Conservation (phyloP, 2,888 invertebrate species). For the Dynastes grantii region DNA sequence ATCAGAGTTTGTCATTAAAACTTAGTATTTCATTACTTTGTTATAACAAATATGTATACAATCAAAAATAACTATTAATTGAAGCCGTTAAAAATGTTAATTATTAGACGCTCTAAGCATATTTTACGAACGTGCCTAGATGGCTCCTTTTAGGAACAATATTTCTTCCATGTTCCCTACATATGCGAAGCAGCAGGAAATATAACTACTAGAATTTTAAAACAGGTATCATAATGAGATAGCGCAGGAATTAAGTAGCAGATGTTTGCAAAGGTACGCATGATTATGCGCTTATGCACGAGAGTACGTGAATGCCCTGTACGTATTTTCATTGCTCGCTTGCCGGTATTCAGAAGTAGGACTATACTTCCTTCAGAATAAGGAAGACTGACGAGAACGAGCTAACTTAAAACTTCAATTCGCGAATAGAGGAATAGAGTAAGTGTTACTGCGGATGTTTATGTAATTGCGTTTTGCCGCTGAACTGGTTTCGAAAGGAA, state of each 20-base stretch:
- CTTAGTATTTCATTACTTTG: too few species aligned
- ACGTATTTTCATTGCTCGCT: neutral
- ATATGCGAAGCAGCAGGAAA: slow-evolving; percentile 25
- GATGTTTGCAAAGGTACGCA: slow-evolving; percentile 32
- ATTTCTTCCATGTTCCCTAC: too few species aligned
- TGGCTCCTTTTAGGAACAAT: too few species aligned
- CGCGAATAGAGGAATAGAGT: neutral
- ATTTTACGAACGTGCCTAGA: too few species aligned
- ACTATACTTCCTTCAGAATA: slow-evolving; percentile 8
- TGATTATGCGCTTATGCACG: slow-evolving; percentile 1
- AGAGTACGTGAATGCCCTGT: neutral
- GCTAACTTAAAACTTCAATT: slow-evolving; percentile 26
- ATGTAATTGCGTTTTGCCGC: slow-evolving; percentile 14
- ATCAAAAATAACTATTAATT: too few species aligned
- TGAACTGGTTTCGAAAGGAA: slow-evolving; percentile 14
- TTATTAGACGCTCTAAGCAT: slow-evolving; percentile 6
- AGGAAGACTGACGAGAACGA: neutral
- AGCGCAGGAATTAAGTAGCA: slow-evolving; percentile 13
- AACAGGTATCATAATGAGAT: slow-evolving; percentile 11
- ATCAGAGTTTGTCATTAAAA: too few species aligned
- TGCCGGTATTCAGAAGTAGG: slow-evolving; percentile 26
- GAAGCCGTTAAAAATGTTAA: too few species aligned
- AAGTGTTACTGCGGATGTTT: slow-evolving; percentile 18
- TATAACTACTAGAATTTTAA: slow-evolving; percentile 35
- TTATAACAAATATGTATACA: too few species aligned